Evolutionary conservation across 37 sponge, comb jelly and placozoan genomes (phyloP).

Genomic region (Spongilla lacustris): DNA sequence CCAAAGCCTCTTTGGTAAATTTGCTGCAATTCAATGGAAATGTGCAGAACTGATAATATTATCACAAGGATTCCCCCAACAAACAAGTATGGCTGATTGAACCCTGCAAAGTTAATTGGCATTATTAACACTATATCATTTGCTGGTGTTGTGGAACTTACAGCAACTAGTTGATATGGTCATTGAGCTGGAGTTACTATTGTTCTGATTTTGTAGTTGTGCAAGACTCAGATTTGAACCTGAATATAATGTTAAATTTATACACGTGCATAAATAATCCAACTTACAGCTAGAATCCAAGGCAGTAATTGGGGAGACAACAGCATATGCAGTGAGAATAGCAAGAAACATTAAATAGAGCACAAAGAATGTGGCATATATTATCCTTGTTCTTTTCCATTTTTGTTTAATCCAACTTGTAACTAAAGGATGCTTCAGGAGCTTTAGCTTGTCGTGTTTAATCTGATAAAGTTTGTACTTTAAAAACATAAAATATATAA

Average conservation of each 20-base stretch:
- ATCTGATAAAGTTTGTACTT: neutral
- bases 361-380: neutral
- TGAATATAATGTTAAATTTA: neutral
- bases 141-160: neutral
- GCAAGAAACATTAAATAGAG: neutral
- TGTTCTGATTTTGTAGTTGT: too few relatives aligned
- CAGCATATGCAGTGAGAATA: neutral
- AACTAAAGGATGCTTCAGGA: neutral
- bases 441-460: neutral
- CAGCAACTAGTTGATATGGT: neutral
- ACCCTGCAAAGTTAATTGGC: neutral
- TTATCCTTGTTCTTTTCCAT: neutral
- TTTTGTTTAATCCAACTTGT: neutral
- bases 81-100: neutral
- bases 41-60: too few relatives aligned
- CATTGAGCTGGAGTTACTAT: too few relatives aligned
- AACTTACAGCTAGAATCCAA: neutral
- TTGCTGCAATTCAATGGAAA: too few relatives aligned
- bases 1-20: too few relatives aligned
- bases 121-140: neutral
- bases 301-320: neutral
- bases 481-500: neutral
- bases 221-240: neutral
- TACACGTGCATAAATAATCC: too few relatives aligned
- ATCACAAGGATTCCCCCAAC: neutral